Conservation (phyloP, 1,140 invertebrate species). For the Ylistrum balloti region DNA sequence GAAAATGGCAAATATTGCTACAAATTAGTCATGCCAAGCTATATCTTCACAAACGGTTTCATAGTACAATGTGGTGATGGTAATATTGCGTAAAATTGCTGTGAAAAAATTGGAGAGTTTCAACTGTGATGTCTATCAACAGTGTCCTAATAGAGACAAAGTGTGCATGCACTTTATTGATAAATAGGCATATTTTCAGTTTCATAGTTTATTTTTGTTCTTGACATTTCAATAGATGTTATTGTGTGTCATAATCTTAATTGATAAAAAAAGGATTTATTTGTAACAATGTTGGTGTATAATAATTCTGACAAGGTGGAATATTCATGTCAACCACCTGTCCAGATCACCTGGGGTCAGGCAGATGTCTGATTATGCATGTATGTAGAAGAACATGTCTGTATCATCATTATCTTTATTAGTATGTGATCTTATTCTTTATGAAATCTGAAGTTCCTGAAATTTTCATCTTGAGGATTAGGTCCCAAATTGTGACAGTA, state of each 20-base stretch:
- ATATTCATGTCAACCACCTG: background rate
- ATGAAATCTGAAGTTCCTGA: no score
- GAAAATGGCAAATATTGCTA: constrained; percentile 12
- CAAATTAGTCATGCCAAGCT: constrained; percentile 33
- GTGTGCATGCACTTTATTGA: background rate
- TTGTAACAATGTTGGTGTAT: background rate
- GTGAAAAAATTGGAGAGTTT: background rate
- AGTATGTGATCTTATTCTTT: no score
- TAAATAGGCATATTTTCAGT: background rate
- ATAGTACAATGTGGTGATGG: background rate
- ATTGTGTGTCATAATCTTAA: background rate
- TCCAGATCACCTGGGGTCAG: background rate
- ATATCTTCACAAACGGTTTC: background rate
- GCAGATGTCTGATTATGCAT: background rate
- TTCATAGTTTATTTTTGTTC: background rate
- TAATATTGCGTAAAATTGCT: constrained; percentile 35
- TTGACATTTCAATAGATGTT: background rate
- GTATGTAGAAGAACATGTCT: no score
- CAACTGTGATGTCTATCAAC: background rate
- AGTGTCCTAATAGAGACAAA: background rate
- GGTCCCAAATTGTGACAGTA: no score
- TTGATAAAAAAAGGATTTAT: background rate
- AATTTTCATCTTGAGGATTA: no score
- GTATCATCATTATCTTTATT: no score
- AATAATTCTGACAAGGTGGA: background rate